These are phyloP conservation scores for Scolopax mira DNA, from an alignment of 2,113 vertebrate genomes.

Conservation along the genomic window DNA sequence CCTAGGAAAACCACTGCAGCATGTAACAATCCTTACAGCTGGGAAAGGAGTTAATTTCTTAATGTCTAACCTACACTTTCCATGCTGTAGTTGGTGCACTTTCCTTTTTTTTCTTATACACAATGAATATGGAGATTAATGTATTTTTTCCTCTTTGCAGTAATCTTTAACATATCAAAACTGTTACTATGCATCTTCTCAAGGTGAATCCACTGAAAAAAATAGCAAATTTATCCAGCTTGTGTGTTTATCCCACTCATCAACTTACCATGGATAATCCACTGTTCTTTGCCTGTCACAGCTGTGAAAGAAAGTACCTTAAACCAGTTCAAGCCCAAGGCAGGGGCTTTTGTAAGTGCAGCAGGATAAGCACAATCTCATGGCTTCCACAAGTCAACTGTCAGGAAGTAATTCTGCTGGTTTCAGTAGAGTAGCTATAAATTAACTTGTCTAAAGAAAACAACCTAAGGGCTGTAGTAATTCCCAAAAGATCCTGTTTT, in stretches of 20 bases:
- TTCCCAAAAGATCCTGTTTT: not conserved
- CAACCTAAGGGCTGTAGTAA: not conserved
- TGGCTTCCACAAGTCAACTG: not conserved
- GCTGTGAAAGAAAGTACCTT: not conserved
- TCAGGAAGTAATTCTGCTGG: not conserved
- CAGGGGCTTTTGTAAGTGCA: not conserved
- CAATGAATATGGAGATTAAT: not conserved
- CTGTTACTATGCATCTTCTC: not conserved
- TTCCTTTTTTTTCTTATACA: not conserved
- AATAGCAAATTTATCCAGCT: not conserved
- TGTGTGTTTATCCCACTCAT: not conserved
- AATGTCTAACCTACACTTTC: not conserved
- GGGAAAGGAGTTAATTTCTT: not conserved
- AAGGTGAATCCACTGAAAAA: not conserved
- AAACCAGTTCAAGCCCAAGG: not conserved
- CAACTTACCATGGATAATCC: not conserved
- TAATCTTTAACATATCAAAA: not conserved
- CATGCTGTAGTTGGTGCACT: not conserved
- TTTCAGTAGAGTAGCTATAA: not conserved
- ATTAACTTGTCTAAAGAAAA: not conserved
- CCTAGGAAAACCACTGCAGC: not conserved
- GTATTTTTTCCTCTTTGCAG: not conserved
- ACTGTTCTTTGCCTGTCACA: not conserved
- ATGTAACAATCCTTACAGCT: not conserved
- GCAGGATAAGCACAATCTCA: not conserved